A percentile compares a stretch with the other conserved stretches of the same genome.
Conservation (phyloP, 1,140 invertebrate genomes). For the Drosophila orena region DNA sequence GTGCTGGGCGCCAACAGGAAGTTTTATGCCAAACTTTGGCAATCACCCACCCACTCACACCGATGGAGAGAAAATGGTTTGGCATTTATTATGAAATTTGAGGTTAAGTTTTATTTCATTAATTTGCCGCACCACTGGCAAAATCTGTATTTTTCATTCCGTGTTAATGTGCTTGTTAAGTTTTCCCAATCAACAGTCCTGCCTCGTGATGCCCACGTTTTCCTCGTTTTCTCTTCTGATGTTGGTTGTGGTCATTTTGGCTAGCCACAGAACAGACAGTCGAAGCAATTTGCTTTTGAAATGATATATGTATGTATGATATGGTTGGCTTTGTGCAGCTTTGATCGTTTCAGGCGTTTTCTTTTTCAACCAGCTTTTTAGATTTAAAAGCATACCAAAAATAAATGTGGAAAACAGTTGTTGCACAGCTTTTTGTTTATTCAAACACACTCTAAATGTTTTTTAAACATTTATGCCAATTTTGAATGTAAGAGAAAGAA, state of each 20-base stretch:
- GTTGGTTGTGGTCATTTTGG: conserved; percentile 33
- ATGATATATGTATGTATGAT: conserved; percentile 9
- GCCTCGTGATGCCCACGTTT: conserved; percentile 12
- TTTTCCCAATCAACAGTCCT: conserved; percentile 54
- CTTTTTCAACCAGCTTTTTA: not conserved
- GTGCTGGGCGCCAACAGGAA: conserved; percentile 28
- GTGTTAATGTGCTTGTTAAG: conserved; percentile 39
- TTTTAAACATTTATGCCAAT: too few species aligned
- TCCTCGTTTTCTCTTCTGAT: not conserved
- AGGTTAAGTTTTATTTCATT: conserved; percentile 71
- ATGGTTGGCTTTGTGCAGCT: not conserved
- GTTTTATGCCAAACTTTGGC: conserved; percentile 60
- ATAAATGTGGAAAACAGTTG: not conserved
- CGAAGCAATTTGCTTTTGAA: conserved; percentile 23
- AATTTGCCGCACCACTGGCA: conserved; percentile 55
- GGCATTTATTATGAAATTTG: conserved; percentile 65
- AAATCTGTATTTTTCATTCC: conserved; percentile 30
- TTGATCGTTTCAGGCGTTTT: not conserved
- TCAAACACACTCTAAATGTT: too few species aligned
- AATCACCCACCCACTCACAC: conserved; percentile 35
- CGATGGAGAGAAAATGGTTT: conserved; percentile 36
- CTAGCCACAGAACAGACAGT: conserved; percentile 42
- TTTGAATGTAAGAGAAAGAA: too few species aligned
- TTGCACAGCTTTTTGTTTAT: too few species aligned
- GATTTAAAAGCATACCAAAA: not conserved